phyloP scores from a whole-genome alignment of 2,888 invertebrate genomes.

The Gymnoscelis rufifasciata region DNA sequence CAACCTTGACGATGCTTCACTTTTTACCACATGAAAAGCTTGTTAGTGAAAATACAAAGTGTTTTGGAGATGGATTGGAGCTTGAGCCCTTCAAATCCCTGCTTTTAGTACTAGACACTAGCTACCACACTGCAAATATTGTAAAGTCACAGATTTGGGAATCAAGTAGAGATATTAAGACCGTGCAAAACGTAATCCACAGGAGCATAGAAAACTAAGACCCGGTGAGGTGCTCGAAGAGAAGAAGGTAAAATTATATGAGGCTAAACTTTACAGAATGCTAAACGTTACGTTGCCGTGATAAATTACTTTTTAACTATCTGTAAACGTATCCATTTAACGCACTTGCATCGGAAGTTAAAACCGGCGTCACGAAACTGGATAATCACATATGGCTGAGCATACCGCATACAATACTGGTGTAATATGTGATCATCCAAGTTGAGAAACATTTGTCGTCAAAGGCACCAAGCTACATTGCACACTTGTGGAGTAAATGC shows the following conservation, averaged over 20 bases:
- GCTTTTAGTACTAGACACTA: constrained; percentile 61
- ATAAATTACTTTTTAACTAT: constrained; percentile 69
- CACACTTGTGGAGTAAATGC: constrained; percentile 69
- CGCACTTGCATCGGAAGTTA: constrained; percentile 68
- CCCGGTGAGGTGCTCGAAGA: constrained; percentile 96
- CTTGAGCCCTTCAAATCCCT: constrained; percentile 62
- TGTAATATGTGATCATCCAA: constrained; percentile 59
- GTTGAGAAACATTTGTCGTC: constrained; percentile 57
- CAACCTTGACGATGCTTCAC: constrained; percentile 58
- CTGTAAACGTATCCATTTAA: constrained; percentile 60
- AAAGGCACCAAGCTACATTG: constrained; percentile 67
- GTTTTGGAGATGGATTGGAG: constrained; percentile 54
- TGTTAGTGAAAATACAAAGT: constrained; percentile 47
- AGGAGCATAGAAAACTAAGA: constrained; percentile 94
- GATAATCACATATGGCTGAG: constrained; percentile 55
- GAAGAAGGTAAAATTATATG: constrained; percentile 89
- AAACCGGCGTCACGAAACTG: constrained; percentile 44
- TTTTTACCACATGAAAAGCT: constrained; percentile 52
- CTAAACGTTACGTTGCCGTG: constrained; percentile 73
- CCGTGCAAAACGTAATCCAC: constrained; percentile 75
- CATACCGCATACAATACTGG: constrained; percentile 34
- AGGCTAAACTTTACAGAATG: constrained; percentile 65
- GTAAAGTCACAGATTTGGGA: constrained; percentile 44
- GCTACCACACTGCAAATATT: constrained; percentile 48
- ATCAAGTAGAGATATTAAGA: constrained; percentile 66